A percentile compares a stretch with the other conserved stretches of the same genome.
phyloP scores from a whole-genome alignment of 2,888 invertebrate genomes.

The Netelia virgata region DNA sequence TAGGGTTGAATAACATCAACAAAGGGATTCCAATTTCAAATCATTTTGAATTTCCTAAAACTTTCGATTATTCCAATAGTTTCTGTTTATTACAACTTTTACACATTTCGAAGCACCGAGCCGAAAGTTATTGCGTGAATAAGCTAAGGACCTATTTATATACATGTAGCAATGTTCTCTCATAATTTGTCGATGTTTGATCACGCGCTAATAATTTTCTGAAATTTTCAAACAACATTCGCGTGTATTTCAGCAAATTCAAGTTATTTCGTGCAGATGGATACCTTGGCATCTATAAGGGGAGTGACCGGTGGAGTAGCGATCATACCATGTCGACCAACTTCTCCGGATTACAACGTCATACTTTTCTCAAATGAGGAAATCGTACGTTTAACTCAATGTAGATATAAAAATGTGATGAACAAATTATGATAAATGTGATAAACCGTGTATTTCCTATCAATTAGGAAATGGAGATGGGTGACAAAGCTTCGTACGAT shows the following conservation, averaged over 20 bases:
- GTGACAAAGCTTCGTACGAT: slow-evolving; percentile 81
- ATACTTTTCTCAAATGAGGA: slow-evolving; percentile 60
- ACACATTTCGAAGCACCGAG: too few species aligned
- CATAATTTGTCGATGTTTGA: too few species aligned
- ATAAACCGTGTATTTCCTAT: background rate
- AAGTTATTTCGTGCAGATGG: slow-evolving; percentile 84
- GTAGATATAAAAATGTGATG: background rate
- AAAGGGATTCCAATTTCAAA: too few species aligned
- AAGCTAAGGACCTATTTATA: too few species aligned
- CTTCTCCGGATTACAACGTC: slow-evolving; percentile 87
- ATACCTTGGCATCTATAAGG: slow-evolving; percentile 58
- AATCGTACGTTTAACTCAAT: slow-evolving; percentile 40
- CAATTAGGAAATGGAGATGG: slow-evolving; percentile 76
- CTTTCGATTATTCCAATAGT: too few species aligned
- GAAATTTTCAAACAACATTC: background rate
- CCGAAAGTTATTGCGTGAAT: too few species aligned
- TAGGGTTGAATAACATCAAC: too few species aligned
- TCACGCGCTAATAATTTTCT: slow-evolving; percentile 48
- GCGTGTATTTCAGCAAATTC: slow-evolving; percentile 83
- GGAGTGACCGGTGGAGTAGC: slow-evolving; percentile 82
- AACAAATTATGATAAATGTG: background rate
- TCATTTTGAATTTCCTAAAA: too few species aligned
- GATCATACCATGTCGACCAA: slow-evolving; percentile 88
- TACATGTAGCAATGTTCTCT: too few species aligned
- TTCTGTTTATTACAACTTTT: too few species aligned